Base-by-base conservation (phyloP, 2,797 vertebrate species). In the Lutjanus campechanus region DNA sequence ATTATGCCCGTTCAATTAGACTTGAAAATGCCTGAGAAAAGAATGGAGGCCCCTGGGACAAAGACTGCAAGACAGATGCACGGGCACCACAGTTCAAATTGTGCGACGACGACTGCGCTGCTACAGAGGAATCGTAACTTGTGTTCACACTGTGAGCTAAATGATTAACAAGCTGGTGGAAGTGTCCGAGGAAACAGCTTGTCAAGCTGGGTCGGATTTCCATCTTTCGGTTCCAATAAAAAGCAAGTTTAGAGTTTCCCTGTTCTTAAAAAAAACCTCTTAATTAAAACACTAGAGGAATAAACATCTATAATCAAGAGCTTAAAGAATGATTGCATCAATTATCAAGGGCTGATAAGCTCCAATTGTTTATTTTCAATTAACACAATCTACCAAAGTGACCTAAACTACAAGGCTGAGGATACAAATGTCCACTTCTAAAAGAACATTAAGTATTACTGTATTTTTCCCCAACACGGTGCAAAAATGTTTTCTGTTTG, bases 1-100 rank as follows among this genome's bases (percentile, higher is more conserved):
- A 83, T 87, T 85, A 85, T 19, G 58, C 15, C 56, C 11, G 17
- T 82, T 86, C 87, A 89, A 88, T 89, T 88, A 79, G 43, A 82
- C 72, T 54, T 54, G 41, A 40, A 79, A 66, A 76, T 40, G 70
- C 68, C 59, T 22, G 44, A 73, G 69, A 25, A 60, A 60, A 51
- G 44, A 83, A 68, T 12, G 2, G 20, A 49, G 43, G 69, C 69
- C 80, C 60, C 76, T 59, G 70, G 66, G 85, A 83, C 7, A 44
- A 73, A 36, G 49, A 22, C 58, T 16, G 46, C 0, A 8, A 82
- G 55, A 73, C 79, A 60, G 65, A 84, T 53, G 49, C 22, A 8
- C 3, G 8, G 44, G 43, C 53, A 63, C 43, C 12, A 5, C 40
- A 3, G 50, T 25, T 83, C 51, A 66, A 50, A 68, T 7, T 53